Conservation (phyloP, 2,888 invertebrate genomes). For the Gymnosoma rotundatum region DNA sequence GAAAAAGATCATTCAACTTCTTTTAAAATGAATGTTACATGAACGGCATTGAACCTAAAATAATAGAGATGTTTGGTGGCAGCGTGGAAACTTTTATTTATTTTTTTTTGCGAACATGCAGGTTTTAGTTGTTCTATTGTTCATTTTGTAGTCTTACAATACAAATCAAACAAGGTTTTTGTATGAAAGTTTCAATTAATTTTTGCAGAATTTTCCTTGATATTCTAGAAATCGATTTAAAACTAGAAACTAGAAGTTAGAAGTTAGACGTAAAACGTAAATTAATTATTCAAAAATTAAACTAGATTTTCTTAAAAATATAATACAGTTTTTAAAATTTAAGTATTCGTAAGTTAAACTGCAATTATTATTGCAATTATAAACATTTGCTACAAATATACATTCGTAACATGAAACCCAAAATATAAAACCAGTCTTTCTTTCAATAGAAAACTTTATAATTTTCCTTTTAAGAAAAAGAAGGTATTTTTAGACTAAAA, state of each 20-base stretch:
- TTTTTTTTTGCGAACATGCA: slow-evolving; percentile 1
- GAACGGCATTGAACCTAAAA: slow-evolving; percentile 67
- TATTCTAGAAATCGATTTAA: slow-evolving; percentile 52
- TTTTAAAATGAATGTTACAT: slow-evolving; percentile 41
- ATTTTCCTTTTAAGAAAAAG: slow-evolving; percentile 40
- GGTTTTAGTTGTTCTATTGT: neutral
- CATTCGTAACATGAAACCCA: slow-evolving; percentile 57
- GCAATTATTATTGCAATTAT: neutral
- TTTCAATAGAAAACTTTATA: too few relatives aligned
- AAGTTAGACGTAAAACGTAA: too few relatives aligned
- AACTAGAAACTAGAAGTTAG: neutral
- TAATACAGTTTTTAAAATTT: neutral
- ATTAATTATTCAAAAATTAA: slow-evolving; percentile 23
- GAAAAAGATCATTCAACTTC: slow-evolving; percentile 62
- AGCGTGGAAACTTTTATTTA: slow-evolving; percentile 38
- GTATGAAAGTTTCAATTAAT: slow-evolving; percentile 21
- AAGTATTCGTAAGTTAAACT: slow-evolving; percentile 4
- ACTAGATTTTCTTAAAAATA: slow-evolving; percentile 42
- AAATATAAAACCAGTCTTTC: slow-evolving; percentile 47
- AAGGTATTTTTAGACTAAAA: neutral
- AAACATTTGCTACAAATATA: neutral
- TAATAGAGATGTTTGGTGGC: slow-evolving; percentile 15
- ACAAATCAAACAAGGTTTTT: slow-evolving; percentile 37
- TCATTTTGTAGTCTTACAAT: neutral
- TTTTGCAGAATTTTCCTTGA: slow-evolving; percentile 59